phyloP scores from a whole-genome alignment of 2,113 vertebrate species.

The Corythoichthys haematopterus region DNA sequence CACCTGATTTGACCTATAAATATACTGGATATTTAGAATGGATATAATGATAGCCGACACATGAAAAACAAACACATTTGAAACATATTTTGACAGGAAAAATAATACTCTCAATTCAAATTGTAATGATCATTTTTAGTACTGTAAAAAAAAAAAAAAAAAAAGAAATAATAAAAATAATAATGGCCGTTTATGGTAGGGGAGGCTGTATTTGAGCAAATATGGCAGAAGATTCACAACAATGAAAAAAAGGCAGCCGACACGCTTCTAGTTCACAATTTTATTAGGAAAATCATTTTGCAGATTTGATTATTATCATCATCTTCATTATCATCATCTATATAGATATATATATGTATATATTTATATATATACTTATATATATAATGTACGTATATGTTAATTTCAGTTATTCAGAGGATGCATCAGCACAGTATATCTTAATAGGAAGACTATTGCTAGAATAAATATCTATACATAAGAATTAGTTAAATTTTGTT shows the following conservation, averaged over 20 bases:
- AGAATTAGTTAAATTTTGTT: slow-evolving; percentile 47
- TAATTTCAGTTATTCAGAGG: slow-evolving; percentile 70
- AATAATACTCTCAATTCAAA: too few species aligned
- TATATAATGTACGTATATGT: slow-evolving; percentile 33
- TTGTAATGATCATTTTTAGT: too few species aligned
- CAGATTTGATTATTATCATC: slow-evolving; percentile 70
- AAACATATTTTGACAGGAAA: too few species aligned
- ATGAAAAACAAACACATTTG: too few species aligned
- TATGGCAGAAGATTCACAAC: not conserved
- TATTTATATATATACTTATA: slow-evolving; percentile 20
- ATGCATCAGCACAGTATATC: slow-evolving; percentile 76
- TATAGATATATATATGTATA: slow-evolving; percentile 23
- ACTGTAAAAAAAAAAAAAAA: too few species aligned
- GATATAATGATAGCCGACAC: too few species aligned
- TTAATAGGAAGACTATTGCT: slow-evolving; percentile 79
- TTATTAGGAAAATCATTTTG: slow-evolving; percentile 76
- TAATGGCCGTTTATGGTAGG: not conserved
- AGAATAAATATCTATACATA: slow-evolving; percentile 73
- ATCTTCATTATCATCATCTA: slow-evolving; percentile 22
- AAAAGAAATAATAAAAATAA: too few species aligned
- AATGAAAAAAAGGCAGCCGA: slow-evolving; percentile 11
- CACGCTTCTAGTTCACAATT: slow-evolving; percentile 56
- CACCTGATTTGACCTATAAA: too few species aligned
- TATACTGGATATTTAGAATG: too few species aligned
- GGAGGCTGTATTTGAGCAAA: not conserved